phyloP scores from a whole-genome alignment of 2,797 vertebrate genomes.

The Myoxocephalus aenaeus region DNA sequence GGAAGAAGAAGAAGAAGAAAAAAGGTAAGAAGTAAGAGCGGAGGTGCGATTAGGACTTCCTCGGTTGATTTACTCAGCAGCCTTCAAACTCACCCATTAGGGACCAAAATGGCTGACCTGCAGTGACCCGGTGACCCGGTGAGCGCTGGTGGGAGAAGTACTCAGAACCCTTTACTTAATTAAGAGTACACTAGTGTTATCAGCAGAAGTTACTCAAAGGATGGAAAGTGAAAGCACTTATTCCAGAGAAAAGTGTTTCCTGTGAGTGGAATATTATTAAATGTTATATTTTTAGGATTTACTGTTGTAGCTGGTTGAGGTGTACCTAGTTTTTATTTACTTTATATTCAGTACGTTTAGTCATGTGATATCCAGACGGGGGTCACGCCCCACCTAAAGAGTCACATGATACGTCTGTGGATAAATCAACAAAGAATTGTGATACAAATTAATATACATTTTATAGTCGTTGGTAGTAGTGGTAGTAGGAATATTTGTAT shows the following conservation, averaged over 20 bases:
- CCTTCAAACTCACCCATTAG: slow-evolving; percentile 95
- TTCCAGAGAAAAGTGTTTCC: neutral
- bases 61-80: slow-evolving; percentile 81
- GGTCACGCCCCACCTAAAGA: neutral
- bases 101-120: slow-evolving; percentile 93
- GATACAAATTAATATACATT: no score
- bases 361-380: neutral
- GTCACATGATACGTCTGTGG: neutral
- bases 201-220: neutral
- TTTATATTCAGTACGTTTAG: neutral
- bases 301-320: neutral
- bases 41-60: slow-evolving; percentile 91
- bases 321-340: neutral
- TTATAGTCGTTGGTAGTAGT: neutral
- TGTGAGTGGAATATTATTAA: neutral
- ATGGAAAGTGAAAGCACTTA: neutral
- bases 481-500: no score
- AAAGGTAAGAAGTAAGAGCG: slow-evolving; percentile 52
- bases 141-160: neutral
- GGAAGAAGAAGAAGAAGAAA: slow-evolving; percentile 9
- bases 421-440: neutral
- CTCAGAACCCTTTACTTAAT: neutral
- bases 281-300: neutral
- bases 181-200: neutral
- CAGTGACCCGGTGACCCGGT: slow-evolving; percentile 56